Evolutionary conservation across 2,888 invertebrate species (phyloP), one percentile per base, ranked within the genome.

Genomic region (Rhaphigaster nebulosa): DNA sequence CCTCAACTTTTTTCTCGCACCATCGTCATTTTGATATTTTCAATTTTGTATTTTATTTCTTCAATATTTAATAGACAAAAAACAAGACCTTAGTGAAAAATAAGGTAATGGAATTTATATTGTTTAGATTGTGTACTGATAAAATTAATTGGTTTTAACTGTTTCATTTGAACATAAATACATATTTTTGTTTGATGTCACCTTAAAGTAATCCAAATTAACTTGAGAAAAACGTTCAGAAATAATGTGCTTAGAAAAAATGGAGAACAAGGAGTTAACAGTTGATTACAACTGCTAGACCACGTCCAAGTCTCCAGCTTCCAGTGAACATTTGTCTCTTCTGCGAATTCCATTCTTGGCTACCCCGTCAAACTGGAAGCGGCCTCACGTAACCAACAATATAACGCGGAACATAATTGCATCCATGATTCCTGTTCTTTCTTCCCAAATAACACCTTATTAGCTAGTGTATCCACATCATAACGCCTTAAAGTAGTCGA

Each of bases 251-350:
- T 12, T 23, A 76, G 34, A 38, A 23, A 38, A 34, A 10, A 1
- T 12, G 6, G 5, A 20, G 20, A 10, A 76, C 6, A 23, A 20
- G 70, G 34, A 20, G 18, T 23, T 38, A 70, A 76, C 8, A 38
- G 34, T 38, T 76, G 38, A 76, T 76, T 76, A 34, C 34, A 76
- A 76, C 70, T 76, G 70, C 70, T 38, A 76, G 70, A 76, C 34
- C 70, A 76, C 70, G 70, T 76, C 70, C 6, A 20, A 38, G 70
- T 20, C 70, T 34, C 70, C 20, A 8, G 70, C 12, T 76, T 76
- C 70, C 38, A 76, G 70, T 76, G 70, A 76, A 76, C 70, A 76
- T 76, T 76, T 76, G 70, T 76, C 70, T 76, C 70, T 76, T 76
- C 70, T 76, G 70, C 70, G 70, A 76, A 76, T 76, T 76, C 70